Evolutionary conservation across 2,113 vertebrate genomes (phyloP).

Genomic region (Eulemur rufifrons): DNA sequence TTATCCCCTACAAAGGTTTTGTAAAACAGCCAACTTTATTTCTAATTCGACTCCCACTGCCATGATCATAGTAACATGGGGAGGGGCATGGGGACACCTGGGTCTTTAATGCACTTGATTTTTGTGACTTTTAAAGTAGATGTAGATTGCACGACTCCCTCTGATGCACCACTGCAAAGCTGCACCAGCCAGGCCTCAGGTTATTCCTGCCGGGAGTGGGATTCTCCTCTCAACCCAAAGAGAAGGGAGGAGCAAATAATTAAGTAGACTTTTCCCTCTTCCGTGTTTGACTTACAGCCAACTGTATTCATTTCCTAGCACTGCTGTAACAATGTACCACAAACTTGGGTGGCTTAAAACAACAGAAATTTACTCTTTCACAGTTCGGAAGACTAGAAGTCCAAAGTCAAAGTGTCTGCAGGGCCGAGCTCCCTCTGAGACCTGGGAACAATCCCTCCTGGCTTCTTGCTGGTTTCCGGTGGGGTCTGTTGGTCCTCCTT

Average conservation of each 20-base stretch:
- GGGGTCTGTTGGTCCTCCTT: accelerated
- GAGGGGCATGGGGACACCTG: accelerated
- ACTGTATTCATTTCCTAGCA: not conserved
- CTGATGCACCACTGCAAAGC: not conserved
- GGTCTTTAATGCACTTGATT: not conserved
- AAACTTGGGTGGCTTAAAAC: not conserved
- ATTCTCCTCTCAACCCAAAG: not conserved
- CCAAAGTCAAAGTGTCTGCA: not conserved
- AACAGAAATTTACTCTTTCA: not conserved
- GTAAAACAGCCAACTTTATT: not conserved
- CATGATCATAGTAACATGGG: not conserved
- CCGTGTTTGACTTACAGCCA: not conserved
- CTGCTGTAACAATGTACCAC: not conserved
- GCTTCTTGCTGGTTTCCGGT: not conserved
- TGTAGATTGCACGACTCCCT: not conserved
- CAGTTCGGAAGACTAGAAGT: not conserved
- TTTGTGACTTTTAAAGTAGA: not conserved
- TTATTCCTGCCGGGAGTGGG: not conserved
- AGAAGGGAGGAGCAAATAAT: not conserved
- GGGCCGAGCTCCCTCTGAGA: too few species aligned
- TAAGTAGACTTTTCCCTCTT: not conserved
- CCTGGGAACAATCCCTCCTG: not conserved
- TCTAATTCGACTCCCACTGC: too few species aligned
- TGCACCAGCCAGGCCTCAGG: accelerated
- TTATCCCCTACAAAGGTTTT: not conserved